A percentile compares a stretch with the other conserved stretches of the same genome.
phyloP scores from a whole-genome alignment of 2,797 vertebrate genomes.

The Lerista edwardsae region DNA sequence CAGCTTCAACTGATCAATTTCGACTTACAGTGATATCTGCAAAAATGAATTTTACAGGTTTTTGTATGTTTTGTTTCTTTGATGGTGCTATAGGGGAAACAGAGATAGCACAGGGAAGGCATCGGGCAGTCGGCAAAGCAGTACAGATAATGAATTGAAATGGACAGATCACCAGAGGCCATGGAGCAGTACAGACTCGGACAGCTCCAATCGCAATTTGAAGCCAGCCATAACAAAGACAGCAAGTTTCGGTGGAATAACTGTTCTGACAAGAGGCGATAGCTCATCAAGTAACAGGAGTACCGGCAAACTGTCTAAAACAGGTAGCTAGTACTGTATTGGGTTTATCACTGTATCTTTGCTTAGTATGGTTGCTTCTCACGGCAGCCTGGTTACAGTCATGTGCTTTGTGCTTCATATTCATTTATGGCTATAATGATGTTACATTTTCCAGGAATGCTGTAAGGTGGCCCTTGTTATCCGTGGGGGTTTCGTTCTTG shows the following conservation, averaged over 20 bases:
- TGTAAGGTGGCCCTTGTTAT: neutral
- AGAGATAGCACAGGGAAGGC: conserved; percentile 85
- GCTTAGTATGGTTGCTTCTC: neutral
- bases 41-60: neutral
- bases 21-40: neutral
- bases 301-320: conserved; percentile 84
- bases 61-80: conserved; percentile 32
- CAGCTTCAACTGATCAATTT: neutral
- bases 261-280: conserved; percentile 81
- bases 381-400: neutral
- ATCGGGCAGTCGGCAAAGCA: conserved; percentile 93
- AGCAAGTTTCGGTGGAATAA: conserved; percentile 83
- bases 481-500: too few species aligned
- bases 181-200: conserved; percentile 97
- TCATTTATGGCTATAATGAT: accelerated
- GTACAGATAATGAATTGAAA: conserved; percentile 88
- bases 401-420: neutral
- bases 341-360: conserved; percentile 38
- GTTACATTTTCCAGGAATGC: neutral
- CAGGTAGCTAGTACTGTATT: conserved; percentile 80
- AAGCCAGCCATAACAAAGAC: conserved; percentile 84
- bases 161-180: conserved; percentile 88
- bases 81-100: conserved; percentile 81
- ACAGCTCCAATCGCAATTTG: conserved; percentile 87
- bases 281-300: conserved; percentile 80